phyloP scores from a whole-genome alignment of 2,113 vertebrate species.

The Daboia siamensis region DNA sequence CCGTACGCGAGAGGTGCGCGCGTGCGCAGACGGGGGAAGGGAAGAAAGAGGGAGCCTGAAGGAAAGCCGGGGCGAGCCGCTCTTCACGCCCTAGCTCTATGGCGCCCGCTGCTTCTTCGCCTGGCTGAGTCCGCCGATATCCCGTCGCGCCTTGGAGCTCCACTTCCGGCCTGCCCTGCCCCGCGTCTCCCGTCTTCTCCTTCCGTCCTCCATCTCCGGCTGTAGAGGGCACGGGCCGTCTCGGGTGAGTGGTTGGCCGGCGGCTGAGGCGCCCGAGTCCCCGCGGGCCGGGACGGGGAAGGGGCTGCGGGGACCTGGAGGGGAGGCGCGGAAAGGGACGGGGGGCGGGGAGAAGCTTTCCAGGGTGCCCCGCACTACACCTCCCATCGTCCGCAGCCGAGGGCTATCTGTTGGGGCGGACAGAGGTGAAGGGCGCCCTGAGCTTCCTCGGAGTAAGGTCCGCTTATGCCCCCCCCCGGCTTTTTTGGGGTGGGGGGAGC shows the following conservation, averaged over 20 bases:
- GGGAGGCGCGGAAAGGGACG: not conserved
- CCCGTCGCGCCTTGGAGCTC: not conserved
- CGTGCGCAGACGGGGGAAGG: not conserved
- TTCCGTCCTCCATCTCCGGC: not conserved
- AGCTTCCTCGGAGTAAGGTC: not conserved
- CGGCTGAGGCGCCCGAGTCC: not conserved
- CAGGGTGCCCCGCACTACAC: not conserved
- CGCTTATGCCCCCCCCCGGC: not conserved
- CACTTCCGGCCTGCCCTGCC: not conserved
- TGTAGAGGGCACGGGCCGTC: not conserved
- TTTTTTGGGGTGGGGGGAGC: not conserved
- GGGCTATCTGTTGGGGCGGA: not conserved
- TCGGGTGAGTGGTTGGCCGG: not conserved
- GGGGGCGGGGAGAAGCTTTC: not conserved
- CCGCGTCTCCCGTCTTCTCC: not conserved
- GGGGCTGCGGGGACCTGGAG: fast-evolving
- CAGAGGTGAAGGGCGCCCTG: not conserved
- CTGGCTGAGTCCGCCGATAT: not conserved
- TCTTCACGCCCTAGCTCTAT: not conserved
- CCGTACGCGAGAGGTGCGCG: not conserved
- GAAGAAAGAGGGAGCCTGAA: not conserved
- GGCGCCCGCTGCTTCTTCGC: not conserved
- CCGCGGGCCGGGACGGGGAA: not conserved
- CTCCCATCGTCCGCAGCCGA: not conserved
- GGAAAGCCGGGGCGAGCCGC: not conserved